Base-by-base conservation (phyloP, 1,140 invertebrate species). In the Drosophila miranda region DNA sequence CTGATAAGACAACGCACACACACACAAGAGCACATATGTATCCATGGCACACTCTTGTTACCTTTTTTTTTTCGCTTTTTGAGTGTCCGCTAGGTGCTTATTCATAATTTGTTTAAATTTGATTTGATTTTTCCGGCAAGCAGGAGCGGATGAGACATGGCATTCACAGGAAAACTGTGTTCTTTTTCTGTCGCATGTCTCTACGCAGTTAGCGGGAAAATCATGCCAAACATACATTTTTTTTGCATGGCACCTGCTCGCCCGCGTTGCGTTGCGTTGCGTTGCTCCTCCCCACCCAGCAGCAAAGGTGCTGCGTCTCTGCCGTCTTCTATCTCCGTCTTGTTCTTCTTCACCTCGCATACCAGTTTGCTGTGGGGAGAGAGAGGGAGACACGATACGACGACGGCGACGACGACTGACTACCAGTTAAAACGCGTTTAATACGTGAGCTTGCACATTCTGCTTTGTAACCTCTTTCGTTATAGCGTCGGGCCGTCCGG, bases 391-490 rank as follows among this genome's bases (percentile, higher is more conserved):
- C 46, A 41, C 21, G 28, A 50, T 44, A 23, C 28, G 45, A 43
- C 26, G 41, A 38, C 55, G 23, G 0, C 16, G 16, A 16, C 16
- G 41, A 38, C 55, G 23, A 45, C 38, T 38, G 23, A 55, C 53
- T 57, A 44, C 64, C 75, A 75, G 59, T 60, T 87, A 86, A 87
- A 86, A 87, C 82, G 81, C 81, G 81, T 86, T 86, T 87, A 86
- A 78, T 87, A 77, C 70, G 74, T 86, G 73, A 49, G 81, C 59
- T 81, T 87, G 81, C 74, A 69, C 60, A 69, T 69, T 87, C 63
- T 42, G 83, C 62, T 82, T 87, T 87, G 82, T 87, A 87, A 87
- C 82, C 82, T 87, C 82, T 88, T 87, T 87, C 82, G 82, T 87
- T 87, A 87, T 78, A 61, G 42, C 61, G 52, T 58, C 42, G 57